Conservation (phyloP, 2,113 vertebrate genomes). For the Columba janthina region DNA sequence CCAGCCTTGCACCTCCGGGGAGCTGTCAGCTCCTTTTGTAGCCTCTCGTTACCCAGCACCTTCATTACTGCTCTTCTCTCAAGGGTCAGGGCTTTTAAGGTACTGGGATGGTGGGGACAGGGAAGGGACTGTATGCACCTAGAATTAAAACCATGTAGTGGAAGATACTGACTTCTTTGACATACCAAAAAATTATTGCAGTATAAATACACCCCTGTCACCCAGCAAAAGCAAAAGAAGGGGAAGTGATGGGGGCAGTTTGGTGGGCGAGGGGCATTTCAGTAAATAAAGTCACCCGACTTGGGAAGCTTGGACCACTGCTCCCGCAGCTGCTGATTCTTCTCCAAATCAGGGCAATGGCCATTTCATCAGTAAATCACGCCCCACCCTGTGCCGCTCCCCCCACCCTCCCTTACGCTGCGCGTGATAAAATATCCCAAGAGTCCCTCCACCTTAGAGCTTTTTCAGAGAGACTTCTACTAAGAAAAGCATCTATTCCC, state of each 20-base stretch:
- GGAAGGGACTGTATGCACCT: neutral
- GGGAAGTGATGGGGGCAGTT: neutral
- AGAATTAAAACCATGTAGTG: conserved; percentile 12
- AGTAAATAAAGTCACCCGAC: neutral
- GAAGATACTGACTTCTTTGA: conserved; percentile 55
- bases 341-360: neutral
- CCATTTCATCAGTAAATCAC: neutral
- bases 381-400: neutral
- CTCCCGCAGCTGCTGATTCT: neutral
- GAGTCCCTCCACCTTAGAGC: conserved; percentile 11
- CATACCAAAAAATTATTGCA: conserved; percentile 71
- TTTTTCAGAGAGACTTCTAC: neutral
- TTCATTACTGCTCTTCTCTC: neutral
- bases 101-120: neutral
- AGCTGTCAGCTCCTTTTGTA: neutral
- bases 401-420: neutral
- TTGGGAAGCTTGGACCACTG: neutral
- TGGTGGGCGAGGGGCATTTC: neutral
- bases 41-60: neutral
- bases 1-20: neutral
- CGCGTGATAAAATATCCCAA: conserved; percentile 31
- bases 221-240: conserved; percentile 14
- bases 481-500: conserved; percentile 30
- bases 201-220: conserved; percentile 34
- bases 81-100: neutral